Base-by-base conservation (phyloP, 2,888 invertebrate genomes). In the Hydrotaea cyrtoneurina region DNA sequence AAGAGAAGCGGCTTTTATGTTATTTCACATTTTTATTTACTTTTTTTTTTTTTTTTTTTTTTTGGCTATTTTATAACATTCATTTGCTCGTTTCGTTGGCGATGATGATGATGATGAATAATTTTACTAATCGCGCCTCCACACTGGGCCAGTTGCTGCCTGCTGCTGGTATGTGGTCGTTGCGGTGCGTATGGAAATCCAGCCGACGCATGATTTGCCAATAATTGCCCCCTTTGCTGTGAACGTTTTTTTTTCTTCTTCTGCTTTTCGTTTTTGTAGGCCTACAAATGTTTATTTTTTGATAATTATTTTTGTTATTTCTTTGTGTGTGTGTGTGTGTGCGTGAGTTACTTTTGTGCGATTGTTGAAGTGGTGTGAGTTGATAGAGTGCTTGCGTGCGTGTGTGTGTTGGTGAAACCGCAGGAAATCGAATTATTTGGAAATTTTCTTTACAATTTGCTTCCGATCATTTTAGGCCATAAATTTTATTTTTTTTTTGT, bases 381-480 rank as follows among this genome's bases (percentile, higher is more conserved):
- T n/a, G 13, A 7, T 50, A n/a, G 50, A n/a, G 2, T 50, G 50
- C 2, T 8, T 50, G 50, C 43, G 15, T 50, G 13, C 39, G 13
- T 50, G 50, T n/a, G 15, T n/a, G 50, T 5, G 50, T 50, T 23
- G 4, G 59, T 23, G 23, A 59, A 71, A 19, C 66, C 3, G 31
- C 53, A 71, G 71, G 71, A 71, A 71, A 53, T 71, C 17, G n/a
- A n/a, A 31, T 8, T 11, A 71, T 71, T 73, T 57, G 19, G 73
- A 73, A 73, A 53, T 31, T n/a, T 53, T 26, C 11, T 23, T 23
- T 26, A 15, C 15, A 53, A 17, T 53, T 53, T 53, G 21, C 15
- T 72, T 55, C 10, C 50, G 36, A 31, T 36, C n/a, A 71, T 23
- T 13, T 21, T 46, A 15, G 11, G 2, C 17, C 19, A 39, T 66